These are phyloP conservation scores for Bettongia penicillata DNA, from an alignment of 2,113 vertebrate genomes.

Conservation along the genomic window DNA sequence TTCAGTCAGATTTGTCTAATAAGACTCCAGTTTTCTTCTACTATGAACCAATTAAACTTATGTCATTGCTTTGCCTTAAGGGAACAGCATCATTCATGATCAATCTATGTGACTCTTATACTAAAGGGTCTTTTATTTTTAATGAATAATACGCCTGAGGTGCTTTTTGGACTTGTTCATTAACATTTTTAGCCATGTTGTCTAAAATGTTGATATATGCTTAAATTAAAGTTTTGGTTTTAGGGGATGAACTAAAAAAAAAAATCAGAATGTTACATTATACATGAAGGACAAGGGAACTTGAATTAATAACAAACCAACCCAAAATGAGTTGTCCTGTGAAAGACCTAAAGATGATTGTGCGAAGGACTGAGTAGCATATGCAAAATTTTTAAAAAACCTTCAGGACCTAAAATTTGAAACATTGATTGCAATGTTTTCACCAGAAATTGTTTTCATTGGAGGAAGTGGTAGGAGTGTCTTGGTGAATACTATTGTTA, in stretches of 20 bases:
- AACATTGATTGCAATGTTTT: not conserved
- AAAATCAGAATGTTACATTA: slow-evolving; percentile 42
- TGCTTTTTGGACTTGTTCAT: slow-evolving; percentile 42
- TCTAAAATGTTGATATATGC: slow-evolving; percentile 50
- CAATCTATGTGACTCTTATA: slow-evolving; percentile 59
- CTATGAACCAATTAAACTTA: slow-evolving; percentile 37
- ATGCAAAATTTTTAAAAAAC: slow-evolving; percentile 40
- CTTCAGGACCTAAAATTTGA: slow-evolving; percentile 35
- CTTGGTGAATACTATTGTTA: slow-evolving; percentile 21
- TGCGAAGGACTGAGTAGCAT: slow-evolving; percentile 31
- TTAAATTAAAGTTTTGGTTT: slow-evolving; percentile 58
- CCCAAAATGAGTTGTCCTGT: slow-evolving; percentile 33
- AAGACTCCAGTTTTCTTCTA: not conserved
- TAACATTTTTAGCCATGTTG: slow-evolving; percentile 46
- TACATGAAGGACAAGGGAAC: slow-evolving; percentile 45
- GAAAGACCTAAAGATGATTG: slow-evolving; percentile 47
- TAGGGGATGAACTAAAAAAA: slow-evolving; percentile 48
- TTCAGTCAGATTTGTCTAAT: slow-evolving; percentile 58
- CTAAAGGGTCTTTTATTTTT: slow-evolving; percentile 50
- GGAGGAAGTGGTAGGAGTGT: not conserved
- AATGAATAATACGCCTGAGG: slow-evolving; percentile 36
- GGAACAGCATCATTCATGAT: slow-evolving; percentile 61
- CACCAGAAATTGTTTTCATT: slow-evolving; percentile 57
- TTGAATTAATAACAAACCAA: slow-evolving; percentile 68
- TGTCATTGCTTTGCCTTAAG: slow-evolving; percentile 61